Base-by-base conservation (phyloP, 2,113 vertebrate genomes). In the Pangasianodon gigas region DNA sequence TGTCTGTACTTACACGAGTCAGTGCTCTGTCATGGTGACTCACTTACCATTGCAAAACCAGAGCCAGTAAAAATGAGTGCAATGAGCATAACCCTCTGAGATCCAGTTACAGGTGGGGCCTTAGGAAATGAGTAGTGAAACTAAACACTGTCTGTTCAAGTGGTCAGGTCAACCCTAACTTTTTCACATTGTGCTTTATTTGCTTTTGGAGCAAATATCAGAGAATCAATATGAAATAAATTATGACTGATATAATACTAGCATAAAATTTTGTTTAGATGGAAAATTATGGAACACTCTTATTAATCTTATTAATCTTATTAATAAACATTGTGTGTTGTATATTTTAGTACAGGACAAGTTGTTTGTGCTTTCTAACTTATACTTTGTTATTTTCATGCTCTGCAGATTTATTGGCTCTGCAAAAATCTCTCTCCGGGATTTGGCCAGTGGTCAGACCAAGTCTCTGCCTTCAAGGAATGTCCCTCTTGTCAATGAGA, bases 381-480 rank as follows among this genome's bases (percentile, higher is more conserved):
- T 56, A 46, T 3, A 80, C 4, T 5, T 54, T 11, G 0, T 44
- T 52, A 44, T 81, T 71, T 41, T 91, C n/a, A 24, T 91, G 48
- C 54, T 92, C 95, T 94, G 85, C 90, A 96, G 96, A 93, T 94
- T 95, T 84, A 98, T 99, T 94, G 98, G 98, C 90, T 97, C 95
- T 0, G 96, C 97, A 37, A 96, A 96, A 0, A 26, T 99, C 84
- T 92, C 93, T 32, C 94, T 99, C 87, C 97, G 95, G 93, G 98
- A 98, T 77, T 92, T 99, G 86, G 95, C 95, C 21, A 96, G 96
- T 24, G 97, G 97, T 92, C 97, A 98, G 77, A 93, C 93, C 90
- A 97, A 92, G 92, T 97, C 98, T 0, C 94, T 97, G 87, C 97
- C 97, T 1, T 97, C 95, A 93, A 98, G 96, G 91, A 96, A 97